Conservation (phyloP, 2,888 invertebrate species). For the Autographa gamma region DNA sequence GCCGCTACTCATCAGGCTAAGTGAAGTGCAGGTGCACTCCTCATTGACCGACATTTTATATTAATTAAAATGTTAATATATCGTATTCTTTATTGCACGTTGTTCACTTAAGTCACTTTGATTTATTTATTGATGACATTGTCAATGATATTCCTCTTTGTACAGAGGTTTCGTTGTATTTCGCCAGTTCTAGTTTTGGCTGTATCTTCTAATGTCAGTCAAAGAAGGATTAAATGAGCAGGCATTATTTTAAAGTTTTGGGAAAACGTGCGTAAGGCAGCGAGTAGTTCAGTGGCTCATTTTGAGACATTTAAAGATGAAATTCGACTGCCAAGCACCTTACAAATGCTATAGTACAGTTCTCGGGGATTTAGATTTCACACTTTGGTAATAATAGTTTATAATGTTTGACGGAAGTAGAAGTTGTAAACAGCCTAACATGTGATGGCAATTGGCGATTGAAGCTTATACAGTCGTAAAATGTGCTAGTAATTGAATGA, state of each 20-base stretch:
- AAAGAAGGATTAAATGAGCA: too few species aligned
- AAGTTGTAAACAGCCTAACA: neutral
- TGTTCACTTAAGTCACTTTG: neutral
- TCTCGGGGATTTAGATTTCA: too few species aligned
- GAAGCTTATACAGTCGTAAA: neutral
- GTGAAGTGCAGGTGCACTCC: slow-evolving; percentile 9
- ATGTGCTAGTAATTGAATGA: neutral
- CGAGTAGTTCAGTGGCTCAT: too few species aligned
- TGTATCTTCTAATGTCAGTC: neutral
- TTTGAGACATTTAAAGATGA: too few species aligned
- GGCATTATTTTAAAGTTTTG: too few species aligned
- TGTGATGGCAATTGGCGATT: neutral
- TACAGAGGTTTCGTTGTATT: slow-evolving; percentile 5
- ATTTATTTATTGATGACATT: slow-evolving; percentile 16
- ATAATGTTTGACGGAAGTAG: neutral
- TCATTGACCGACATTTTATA: slow-evolving; percentile 13
- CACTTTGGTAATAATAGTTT: too few species aligned
- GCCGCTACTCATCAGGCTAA: slow-evolving; percentile 10
- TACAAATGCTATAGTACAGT: too few species aligned
- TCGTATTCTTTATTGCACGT: slow-evolving; percentile 6
- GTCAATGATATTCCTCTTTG: slow-evolving; percentile 8
- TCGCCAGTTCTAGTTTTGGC: slow-evolving; percentile 19
- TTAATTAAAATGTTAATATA: slow-evolving; percentile 2
- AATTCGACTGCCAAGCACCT: too few species aligned
- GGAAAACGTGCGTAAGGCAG: too few species aligned